phyloP scores from a whole-genome alignment of 2,888 invertebrate species.

The Nomada hirtipes region DNA sequence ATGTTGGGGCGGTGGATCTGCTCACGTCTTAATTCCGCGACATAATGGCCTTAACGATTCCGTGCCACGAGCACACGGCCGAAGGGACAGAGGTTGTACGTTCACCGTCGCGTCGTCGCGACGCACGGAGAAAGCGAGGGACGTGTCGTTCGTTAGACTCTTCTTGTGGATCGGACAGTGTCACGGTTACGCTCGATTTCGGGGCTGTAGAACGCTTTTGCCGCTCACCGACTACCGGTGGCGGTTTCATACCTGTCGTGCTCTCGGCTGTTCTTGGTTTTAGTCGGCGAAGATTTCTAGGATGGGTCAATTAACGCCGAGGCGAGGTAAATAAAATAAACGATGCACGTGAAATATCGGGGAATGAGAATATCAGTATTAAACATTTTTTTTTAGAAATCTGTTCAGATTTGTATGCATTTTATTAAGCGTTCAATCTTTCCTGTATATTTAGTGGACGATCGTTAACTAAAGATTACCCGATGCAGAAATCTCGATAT shows the following conservation, averaged over 20 bases:
- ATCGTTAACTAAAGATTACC: no score
- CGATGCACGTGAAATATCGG: no score
- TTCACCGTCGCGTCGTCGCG: background rate
- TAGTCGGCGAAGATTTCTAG: background rate
- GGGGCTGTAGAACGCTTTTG: conserved; percentile 14
- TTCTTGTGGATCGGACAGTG: conserved; percentile 54
- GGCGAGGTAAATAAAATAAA: no score
- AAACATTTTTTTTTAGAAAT: no score
- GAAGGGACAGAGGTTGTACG: background rate
- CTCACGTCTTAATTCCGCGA: conserved; percentile 73
- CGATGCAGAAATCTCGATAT: no score
- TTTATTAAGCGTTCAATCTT: no score
- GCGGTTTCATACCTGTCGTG: background rate
- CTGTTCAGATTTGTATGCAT: no score
- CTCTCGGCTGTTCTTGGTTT: background rate
- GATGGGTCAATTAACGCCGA: no score
- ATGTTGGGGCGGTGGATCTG: conserved; percentile 49
- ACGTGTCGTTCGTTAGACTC: conserved; percentile 58
- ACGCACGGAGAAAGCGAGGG: conserved; percentile 19
- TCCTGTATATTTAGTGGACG: no score
- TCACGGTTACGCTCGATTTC: conserved; percentile 23
- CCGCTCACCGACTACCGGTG: conserved; percentile 31
- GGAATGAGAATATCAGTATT: no score
- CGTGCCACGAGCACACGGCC: conserved; percentile 46
- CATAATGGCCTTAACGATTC: conserved; percentile 73